Conservation (phyloP, 2,113 vertebrate species). For the Smithornis capensis region DNA sequence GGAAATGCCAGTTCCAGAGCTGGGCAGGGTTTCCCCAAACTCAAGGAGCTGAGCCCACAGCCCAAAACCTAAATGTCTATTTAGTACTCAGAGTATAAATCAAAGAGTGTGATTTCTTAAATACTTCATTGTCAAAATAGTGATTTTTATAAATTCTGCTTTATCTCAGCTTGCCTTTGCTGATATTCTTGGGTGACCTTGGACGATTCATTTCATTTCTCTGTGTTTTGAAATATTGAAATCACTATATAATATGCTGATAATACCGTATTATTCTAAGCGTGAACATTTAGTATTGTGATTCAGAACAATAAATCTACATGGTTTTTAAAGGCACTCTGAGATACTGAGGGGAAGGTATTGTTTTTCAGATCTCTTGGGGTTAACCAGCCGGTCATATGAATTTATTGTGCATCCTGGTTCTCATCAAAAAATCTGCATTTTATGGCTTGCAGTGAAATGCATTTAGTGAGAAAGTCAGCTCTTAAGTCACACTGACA, state of each 20-base stretch:
- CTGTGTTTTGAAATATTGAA: slow-evolving; percentile 3
- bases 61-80: neutral
- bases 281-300: slow-evolving; percentile 53
- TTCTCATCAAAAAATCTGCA: slow-evolving; percentile 64
- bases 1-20: neutral
- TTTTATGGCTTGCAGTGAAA: slow-evolving; percentile 58
- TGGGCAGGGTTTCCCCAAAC: neutral
- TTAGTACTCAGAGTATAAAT: neutral
- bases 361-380: slow-evolving; percentile 57
- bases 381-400: slow-evolving; percentile 45
- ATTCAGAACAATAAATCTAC: slow-evolving; percentile 60
- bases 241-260: neutral
- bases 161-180: neutral
- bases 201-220: slow-evolving; percentile 22
- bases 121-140: neutral
- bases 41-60: neutral
- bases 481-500: slow-evolving; percentile 51
- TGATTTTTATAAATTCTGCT: neutral
- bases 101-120: neutral
- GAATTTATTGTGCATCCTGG: slow-evolving; percentile 62
- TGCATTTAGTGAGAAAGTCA: slow-evolving; percentile 28
- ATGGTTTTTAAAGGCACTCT: slow-evolving; percentile 1
- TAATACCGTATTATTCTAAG: slow-evolving; percentile 47
- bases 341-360: slow-evolving; percentile 36
- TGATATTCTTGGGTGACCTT: slow-evolving; percentile 33